These are phyloP conservation scores for Amphipyra berbera DNA, from an alignment of 2,888 invertebrate genomes.

Conservation along the genomic window DNA sequence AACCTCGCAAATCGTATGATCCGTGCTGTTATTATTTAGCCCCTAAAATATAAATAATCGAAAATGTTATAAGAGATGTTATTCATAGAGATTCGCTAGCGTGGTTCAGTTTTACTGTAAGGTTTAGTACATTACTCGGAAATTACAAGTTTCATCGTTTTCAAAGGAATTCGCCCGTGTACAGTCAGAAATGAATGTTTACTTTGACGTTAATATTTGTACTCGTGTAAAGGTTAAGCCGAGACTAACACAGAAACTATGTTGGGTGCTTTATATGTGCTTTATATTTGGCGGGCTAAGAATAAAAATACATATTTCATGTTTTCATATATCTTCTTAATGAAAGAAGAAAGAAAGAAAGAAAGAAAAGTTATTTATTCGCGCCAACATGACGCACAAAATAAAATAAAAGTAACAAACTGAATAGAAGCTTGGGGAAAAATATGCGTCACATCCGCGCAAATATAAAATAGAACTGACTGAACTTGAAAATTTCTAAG, in stretches of 20 bases:
- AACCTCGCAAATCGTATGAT: no score
- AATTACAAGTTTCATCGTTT: conserved; percentile 68
- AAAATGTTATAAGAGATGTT: conserved; percentile 3
- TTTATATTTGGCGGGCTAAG: conserved; percentile 39
- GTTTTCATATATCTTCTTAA: no score
- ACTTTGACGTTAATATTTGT: conserved; percentile 37
- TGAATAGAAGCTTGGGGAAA: no score
- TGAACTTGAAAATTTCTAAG: no score
- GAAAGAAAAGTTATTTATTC: no score
- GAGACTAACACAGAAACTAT: conserved; percentile 14
- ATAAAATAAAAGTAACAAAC: no score
- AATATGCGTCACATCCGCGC: no score
- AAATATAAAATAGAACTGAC: no score
- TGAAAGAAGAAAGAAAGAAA: no score
- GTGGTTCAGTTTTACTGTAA: conserved; percentile 29
- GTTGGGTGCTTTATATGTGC: conserved; percentile 19
- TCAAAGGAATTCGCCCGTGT: conserved; percentile 61
- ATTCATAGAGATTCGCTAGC: conserved; percentile 7
- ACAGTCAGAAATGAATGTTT: conserved; percentile 53
- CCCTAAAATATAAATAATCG: no score
- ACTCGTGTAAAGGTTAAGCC: conserved; percentile 11
- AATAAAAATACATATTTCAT: conserved; percentile 17
- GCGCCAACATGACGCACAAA: no score
- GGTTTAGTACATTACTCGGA: conserved; percentile 65
- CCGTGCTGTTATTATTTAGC: no score